These are phyloP conservation scores for Nycteola revayana DNA, from an alignment of 2,888 invertebrate species.

Conservation along the genomic window DNA sequence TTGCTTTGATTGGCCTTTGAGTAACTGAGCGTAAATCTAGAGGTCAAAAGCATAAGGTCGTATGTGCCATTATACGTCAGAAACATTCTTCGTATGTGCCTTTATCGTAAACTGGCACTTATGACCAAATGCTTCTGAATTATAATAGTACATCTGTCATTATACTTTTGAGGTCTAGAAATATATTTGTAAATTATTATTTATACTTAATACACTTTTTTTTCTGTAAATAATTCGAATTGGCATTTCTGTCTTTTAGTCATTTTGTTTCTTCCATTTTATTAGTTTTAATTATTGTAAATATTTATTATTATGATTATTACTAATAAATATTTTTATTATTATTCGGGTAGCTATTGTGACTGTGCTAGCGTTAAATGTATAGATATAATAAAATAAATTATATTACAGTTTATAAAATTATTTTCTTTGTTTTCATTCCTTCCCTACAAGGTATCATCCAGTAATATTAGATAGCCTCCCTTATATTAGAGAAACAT, in stretches of 20 bases:
- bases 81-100: too few species aligned
- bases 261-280: slow-evolving; percentile 36
- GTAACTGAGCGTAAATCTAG: too few species aligned
- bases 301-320: slow-evolving; percentile 28
- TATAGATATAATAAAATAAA: slow-evolving; percentile 30
- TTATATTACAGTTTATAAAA: slow-evolving; percentile 36
- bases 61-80: too few species aligned
- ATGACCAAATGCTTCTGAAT: too few species aligned
- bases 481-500: too few species aligned
- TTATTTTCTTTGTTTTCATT: slow-evolving; percentile 22
- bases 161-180: background rate
- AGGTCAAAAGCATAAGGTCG: too few species aligned
- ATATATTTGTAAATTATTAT: background rate
- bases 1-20: too few species aligned
- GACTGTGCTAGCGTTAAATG: slow-evolving; percentile 36
- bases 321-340: slow-evolving; percentile 11
- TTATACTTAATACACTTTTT: slow-evolving; percentile 3
- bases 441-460: too few species aligned
- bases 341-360: slow-evolving; percentile 29
- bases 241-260: slow-evolving; percentile 26
- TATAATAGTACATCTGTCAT: too few species aligned
- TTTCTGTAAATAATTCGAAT: slow-evolving; percentile 19
- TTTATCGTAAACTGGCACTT: too few species aligned
- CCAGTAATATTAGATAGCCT: too few species aligned
- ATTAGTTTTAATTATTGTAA: slow-evolving; percentile 22